phyloP scores from a whole-genome alignment of 1,140 invertebrate genomes.

The Wiebesia pumilae region DNA sequence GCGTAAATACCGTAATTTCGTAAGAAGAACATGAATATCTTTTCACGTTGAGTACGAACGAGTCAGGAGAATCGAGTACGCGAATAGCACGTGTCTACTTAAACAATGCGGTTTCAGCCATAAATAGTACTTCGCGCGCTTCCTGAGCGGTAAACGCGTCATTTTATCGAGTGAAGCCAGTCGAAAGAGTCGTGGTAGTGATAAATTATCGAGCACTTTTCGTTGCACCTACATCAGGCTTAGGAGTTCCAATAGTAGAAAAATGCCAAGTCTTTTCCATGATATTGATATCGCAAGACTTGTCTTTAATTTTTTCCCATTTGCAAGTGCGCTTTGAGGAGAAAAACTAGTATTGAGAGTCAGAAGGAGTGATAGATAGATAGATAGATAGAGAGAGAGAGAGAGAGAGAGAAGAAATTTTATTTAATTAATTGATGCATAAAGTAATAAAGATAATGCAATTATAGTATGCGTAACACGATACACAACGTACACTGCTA shows the following conservation, averaged over 20 bases:
- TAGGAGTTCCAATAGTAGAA: no score
- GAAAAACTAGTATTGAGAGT: not conserved
- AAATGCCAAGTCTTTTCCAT: no score
- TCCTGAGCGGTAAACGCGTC: not conserved
- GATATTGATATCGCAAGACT: no score
- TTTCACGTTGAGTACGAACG: not conserved
- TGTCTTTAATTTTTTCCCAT: not conserved
- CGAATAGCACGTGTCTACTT: not conserved
- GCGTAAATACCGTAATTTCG: not conserved
- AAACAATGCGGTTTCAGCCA: slow-evolving; percentile 46
- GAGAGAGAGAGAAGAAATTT: no score
- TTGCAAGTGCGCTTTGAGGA: no score
- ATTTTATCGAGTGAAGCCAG: not conserved
- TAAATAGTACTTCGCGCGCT: slow-evolving; percentile 22
- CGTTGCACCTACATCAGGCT: no score
- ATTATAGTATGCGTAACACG: no score
- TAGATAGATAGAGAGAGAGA: no score
- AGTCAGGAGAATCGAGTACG: slow-evolving; percentile 16
- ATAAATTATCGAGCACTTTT: not conserved
- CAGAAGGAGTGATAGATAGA: no score
- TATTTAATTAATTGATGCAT: no score
- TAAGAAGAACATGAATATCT: not conserved
- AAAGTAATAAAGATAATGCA: no score
- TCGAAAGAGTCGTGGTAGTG: not conserved
- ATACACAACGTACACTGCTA: no score